Evolutionary conservation across 2,888 invertebrate genomes (phyloP), one percentile per base, ranked within the genome.

Genomic region (Oscheius sp.): DNA sequence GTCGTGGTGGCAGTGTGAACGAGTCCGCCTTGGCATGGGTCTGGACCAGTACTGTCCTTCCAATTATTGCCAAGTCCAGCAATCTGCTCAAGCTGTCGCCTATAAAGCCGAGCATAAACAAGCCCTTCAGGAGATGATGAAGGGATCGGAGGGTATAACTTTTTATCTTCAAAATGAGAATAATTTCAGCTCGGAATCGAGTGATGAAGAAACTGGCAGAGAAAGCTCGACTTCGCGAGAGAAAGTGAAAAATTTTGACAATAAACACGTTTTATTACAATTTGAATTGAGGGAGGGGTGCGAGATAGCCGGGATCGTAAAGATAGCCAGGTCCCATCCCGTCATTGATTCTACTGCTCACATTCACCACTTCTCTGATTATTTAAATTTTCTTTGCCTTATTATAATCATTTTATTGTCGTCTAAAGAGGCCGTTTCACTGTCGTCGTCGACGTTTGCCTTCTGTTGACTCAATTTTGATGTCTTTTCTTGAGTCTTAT

Each of bases 1-100:
- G 5, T 77, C 79, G 0, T 79, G 79, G 79, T 79, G 79, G 79
- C 52, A 69, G 9, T 79, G 79, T 52, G 79, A 79, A 27, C 21
- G 79, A 25, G 75, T 75, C 12, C 73, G 79, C n/a, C 73, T 75
- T 1, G 76, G 75, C n/a, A 25, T 66, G 13, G 72, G 61, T 12
- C 56, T 79, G 16, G 72, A 79, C 41, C 56, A 74, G n/a, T 61
- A 63, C 12, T 79, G 79, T n/a, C 79, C 79, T n/a, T 46, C 23
- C 6, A 72, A 72, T 35, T 52, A 25, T 21, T 78, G 78, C 21
- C 25, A 29, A 35, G 66, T 66, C 5, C 66, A 66, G 18, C 66
- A 66, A n/a, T 29, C 49, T 2, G 13, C 66, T 27, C 25, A 21
- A 5, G 23, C 35, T 7, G 25, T 52, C 16, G 23, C 41, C 45